Conservation (phyloP, 2,888 invertebrate genomes). For the Zaprionus obscuricornis region DNA sequence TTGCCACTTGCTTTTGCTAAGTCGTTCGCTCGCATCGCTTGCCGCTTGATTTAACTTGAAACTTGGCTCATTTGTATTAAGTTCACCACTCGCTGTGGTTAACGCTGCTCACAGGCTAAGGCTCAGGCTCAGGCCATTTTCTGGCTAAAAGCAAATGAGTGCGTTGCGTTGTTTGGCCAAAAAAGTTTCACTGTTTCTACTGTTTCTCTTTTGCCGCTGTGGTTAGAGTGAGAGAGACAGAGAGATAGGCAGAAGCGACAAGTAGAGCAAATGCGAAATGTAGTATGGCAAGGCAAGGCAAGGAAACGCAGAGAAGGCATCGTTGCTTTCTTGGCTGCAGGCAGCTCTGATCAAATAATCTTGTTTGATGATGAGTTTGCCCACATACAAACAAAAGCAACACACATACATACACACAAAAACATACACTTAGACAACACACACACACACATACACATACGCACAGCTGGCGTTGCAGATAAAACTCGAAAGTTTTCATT, state of each 20-base stretch:
- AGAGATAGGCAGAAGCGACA: not conserved
- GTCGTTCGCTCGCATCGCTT: conserved; percentile 34
- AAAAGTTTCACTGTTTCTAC: conserved; percentile 48
- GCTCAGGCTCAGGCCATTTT: conserved; percentile 48
- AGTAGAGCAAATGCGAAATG: too few relatives aligned
- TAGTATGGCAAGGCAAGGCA: too few relatives aligned
- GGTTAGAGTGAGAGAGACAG: conserved; percentile 8
- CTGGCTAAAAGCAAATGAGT: conserved; percentile 77
- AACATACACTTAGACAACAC: conserved; percentile 12
- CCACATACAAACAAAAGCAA: conserved; percentile 37
- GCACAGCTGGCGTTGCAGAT: conserved; percentile 53
- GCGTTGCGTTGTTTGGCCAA: conserved; percentile 51
- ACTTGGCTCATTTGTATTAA: conserved; percentile 76
- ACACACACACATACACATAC: not conserved
- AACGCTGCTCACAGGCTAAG: conserved; percentile 11
- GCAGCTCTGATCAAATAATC: conserved; percentile 75
- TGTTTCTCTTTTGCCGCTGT: conserved; percentile 4
- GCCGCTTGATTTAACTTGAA: conserved; percentile 76
- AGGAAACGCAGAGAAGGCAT: not conserved
- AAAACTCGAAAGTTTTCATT: conserved; percentile 71
- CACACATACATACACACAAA: conserved; percentile 32
- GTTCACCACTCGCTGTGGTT: conserved; percentile 55
- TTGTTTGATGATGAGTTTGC: conserved; percentile 76
- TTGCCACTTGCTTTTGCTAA: not conserved
- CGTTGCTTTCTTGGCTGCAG: conserved; percentile 47